These are phyloP conservation scores for Ascaphus truei DNA, from an alignment of 2,113 vertebrate species.

Conservation along the genomic window DNA sequence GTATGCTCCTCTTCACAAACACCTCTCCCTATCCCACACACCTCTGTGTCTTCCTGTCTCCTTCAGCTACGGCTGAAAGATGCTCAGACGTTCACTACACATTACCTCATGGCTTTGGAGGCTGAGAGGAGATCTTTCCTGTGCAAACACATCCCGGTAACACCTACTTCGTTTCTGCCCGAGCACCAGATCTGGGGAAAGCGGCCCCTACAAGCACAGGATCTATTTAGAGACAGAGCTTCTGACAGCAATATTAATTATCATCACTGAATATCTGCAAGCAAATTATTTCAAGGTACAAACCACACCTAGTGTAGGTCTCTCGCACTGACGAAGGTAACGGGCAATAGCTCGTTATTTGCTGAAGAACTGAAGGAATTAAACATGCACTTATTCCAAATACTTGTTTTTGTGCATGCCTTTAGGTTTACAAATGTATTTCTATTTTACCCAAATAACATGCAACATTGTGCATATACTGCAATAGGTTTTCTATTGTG, in stretches of 20 bases:
- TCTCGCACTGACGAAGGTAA: too few relatives aligned
- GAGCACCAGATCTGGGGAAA: conserved; percentile 7
- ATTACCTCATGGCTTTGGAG: conserved; percentile 22
- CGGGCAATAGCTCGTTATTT: too few relatives aligned
- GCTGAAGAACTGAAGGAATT: too few relatives aligned
- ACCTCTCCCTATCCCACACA: not conserved
- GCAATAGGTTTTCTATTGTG: too few relatives aligned
- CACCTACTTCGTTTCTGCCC: conserved; percentile 23
- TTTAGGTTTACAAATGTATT: too few relatives aligned
- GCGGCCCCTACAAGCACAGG: conserved; percentile 14
- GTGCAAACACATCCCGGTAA: conserved; percentile 26
- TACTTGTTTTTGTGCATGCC: too few relatives aligned
- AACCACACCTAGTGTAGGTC: too few relatives aligned
- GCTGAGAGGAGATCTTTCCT: conserved; percentile 17
- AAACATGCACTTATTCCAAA: too few relatives aligned
- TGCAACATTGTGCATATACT: too few relatives aligned
- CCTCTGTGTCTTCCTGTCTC: not conserved
- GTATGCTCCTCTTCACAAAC: too few relatives aligned
- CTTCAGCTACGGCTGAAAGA: not conserved
- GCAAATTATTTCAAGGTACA: too few relatives aligned
- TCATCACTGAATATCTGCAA: not conserved
- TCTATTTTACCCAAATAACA: too few relatives aligned
- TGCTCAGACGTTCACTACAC: not conserved
- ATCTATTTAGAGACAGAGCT: conserved; percentile 14
- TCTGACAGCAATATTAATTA: conserved; percentile 1